Base-by-base conservation (phyloP, 2,113 vertebrate species). In the Leucoraja erinaceus region DNA sequence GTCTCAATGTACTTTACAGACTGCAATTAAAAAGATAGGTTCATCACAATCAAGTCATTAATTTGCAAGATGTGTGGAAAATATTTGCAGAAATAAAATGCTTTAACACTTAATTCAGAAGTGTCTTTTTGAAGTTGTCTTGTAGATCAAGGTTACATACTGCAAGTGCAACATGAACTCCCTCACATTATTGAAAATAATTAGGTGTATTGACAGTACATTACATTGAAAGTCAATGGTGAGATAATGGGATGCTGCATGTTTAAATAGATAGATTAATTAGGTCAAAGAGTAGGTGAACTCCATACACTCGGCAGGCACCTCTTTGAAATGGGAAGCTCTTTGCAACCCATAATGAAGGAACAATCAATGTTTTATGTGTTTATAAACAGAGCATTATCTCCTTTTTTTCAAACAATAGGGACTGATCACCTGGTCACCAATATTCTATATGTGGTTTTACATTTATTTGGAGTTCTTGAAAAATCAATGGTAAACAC, bases 171-270 rank as follows among this genome's bases (percentile, higher is more conserved):
- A 11, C 22, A 63, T 11, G 10, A 88, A 25, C 28, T 61, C 11
- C 59, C 83, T n/a, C 31, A 61, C 56, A 90, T 66, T 90, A 68
- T 90, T 68, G 31, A 90, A 90, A 90, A 90, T 6, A 90, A 90
- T 28, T 66, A 88, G 16, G 54, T 54, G 47, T 66, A 88, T 33
- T 38, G 18, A 20, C 61, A 66, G 86, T 90, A 61, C 86, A 90
- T 4, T 68, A 90, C 66, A 90, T 38, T 90, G 86, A 31, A 90
- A 90, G 86, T 66, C 86, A 66, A 33, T n/a, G 86, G 63, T 90
- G 66, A 90, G 86, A 90, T 90, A 68, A 90, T 90, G 28, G 9
- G 31, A 61, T 68, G 61, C 22, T 68, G 31, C 86, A 68, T 90
- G 61, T 68, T 90, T 68, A 90, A 90, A 68, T 6, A 33, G 86